Evolutionary conservation across 2,888 invertebrate species (phyloP), one percentile per base, ranked within the genome.

Genomic region (Syrphus vitripennis): DNA sequence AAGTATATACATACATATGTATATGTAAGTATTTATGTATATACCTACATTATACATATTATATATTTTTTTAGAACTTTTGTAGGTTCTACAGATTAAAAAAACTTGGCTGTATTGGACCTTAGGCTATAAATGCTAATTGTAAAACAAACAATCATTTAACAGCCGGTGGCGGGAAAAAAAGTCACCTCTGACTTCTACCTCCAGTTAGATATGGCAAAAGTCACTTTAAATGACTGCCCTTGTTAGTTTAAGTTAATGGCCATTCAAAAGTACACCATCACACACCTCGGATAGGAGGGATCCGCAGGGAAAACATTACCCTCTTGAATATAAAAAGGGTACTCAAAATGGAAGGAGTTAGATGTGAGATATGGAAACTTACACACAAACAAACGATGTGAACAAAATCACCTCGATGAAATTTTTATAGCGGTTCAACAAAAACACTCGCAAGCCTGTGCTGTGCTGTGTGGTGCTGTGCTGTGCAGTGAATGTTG

Each of bases 351-450:
- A 21, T 50, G 67, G 34, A 50, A 19, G 34, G 48, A 67, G 67
- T 67, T 67, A 50, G 48, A 67, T 48, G 48, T 9, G 12, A 40
- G 42, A 67, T 67, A 50, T 24, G n/a, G 19, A 14, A 19, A 40
- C 16, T 42, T 12, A 65, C 24, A 40, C 40, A 53, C 24, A 2
- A n/a, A 55, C 65, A 67, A n/a, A 67, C 67, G 48, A 67, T 67
- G 67, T 67, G 67, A 50, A 67, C 48, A 67, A 67, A 67, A 67
- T 67, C 67, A 67, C 67, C 67, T 67, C 67, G 50, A 67, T 67
- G 67, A 67, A 67, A 67, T 67, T 67, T 67, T 67, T 67, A 67
- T 67, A 34, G 21, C 50, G 67, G 67, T 48, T 67, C 67, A 34
- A 34, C 31, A 65, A 26, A n/a, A 45, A 45, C 26, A 50, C 63